Evolutionary conservation across 2,113 vertebrate species (phyloP).

Genomic region (Chinchilla lanigera): DNA sequence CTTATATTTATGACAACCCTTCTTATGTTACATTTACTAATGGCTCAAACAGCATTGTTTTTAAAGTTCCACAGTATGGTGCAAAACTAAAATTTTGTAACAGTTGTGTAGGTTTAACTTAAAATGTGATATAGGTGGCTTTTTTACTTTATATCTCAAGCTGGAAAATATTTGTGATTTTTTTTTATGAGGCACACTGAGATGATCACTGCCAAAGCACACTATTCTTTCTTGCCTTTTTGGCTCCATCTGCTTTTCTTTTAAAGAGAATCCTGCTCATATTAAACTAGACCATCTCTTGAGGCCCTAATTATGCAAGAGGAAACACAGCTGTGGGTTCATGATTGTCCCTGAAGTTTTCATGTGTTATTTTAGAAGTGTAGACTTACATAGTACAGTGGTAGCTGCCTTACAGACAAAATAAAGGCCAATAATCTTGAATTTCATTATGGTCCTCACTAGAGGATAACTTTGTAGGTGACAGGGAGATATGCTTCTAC

Average conservation of each 20-base stretch:
- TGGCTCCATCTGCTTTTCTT: slow-evolving; percentile 51
- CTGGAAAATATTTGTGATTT: not conserved
- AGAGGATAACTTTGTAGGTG: not conserved
- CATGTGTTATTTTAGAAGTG: not conserved
- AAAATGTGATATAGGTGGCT: not conserved
- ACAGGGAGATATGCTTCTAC: not conserved
- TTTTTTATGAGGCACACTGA: not conserved
- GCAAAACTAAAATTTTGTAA: not conserved
- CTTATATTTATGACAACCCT: not conserved
- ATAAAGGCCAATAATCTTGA: not conserved
- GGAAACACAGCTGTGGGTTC: slow-evolving; percentile 40
- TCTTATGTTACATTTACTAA: slow-evolving; percentile 13
- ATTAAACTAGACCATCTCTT: slow-evolving; percentile 55
- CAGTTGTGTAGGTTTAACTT: not conserved
- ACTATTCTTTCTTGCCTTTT: not conserved
- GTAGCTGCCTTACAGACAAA: not conserved
- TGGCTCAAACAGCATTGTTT: not conserved
- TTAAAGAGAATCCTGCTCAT: slow-evolving; percentile 27
- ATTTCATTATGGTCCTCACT: not conserved
- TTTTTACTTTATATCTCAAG: not conserved
- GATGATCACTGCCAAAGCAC: slow-evolving; percentile 30
- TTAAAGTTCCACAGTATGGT: not conserved
- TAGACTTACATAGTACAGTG: not conserved
- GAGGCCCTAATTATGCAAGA: slow-evolving; percentile 11
- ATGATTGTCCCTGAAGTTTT: not conserved